phyloP scores from a whole-genome alignment of 2,797 vertebrate species.

The Megaceryle alcyon region DNA sequence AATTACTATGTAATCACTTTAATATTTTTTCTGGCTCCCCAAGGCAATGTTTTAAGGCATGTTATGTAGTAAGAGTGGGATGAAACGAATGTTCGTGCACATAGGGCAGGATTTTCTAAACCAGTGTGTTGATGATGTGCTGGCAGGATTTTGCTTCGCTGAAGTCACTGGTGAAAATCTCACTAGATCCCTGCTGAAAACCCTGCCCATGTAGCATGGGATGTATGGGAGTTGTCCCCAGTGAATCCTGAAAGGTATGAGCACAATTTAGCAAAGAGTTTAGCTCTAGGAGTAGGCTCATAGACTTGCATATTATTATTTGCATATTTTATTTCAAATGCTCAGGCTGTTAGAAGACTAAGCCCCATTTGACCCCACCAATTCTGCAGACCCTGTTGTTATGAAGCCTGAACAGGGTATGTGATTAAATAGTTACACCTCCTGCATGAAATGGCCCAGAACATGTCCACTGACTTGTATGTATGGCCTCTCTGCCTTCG shows the following conservation, averaged over 20 bases:
- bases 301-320: neutral
- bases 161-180: neutral
- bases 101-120: neutral
- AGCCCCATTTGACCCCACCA: fast-evolving
- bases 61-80: neutral
- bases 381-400: neutral
- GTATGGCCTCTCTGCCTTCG: neutral
- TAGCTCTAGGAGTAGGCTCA: neutral
- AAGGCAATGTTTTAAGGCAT: conserved; percentile 40
- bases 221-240: neutral
- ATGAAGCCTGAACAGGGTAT: neutral
- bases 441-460: neutral
- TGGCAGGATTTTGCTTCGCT: neutral
- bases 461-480: fast-evolving
- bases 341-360: neutral
- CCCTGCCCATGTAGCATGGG: fast-evolving
- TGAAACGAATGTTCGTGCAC: neutral
- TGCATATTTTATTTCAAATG: neutral
- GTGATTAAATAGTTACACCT: neutral
- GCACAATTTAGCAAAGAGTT: neutral
- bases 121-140: neutral
- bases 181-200: neutral
- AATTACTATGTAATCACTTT: conserved; percentile 22
- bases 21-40: conserved; percentile 24
- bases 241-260: neutral